Percentiles rank a stretch among this genome's conserved stretches.
phyloP scores from a whole-genome alignment of 2,113 vertebrate species.

The Arvicanthis niloticus region DNA sequence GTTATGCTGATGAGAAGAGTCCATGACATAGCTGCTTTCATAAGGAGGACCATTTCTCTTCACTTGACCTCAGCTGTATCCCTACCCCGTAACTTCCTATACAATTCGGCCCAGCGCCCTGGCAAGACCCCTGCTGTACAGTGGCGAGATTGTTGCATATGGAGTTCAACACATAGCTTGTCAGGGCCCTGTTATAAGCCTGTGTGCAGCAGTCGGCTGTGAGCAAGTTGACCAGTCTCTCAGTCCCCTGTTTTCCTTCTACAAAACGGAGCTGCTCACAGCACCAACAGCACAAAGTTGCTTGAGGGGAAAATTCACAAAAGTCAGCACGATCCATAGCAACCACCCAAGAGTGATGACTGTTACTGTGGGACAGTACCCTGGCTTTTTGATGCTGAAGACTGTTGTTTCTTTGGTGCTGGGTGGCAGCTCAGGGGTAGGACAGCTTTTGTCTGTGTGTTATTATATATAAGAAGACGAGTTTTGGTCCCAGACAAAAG shows the following conservation, averaged over 20 bases:
- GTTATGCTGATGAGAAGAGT: background rate
- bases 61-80: background rate
- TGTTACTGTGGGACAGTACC: background rate
- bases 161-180: too few species aligned
- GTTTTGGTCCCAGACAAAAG: background rate
- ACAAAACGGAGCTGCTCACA: background rate
- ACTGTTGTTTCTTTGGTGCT: background rate
- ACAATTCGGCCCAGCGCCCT: accelerated
- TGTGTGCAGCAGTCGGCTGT: background rate
- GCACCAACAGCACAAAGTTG: background rate
- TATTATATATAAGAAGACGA: background rate
- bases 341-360: too few species aligned
- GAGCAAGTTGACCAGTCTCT: background rate
- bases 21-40: background rate
- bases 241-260: background rate
- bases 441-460: background rate
- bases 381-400: background rate
- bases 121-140: background rate
- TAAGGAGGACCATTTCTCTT: background rate
- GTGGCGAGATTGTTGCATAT: background rate
- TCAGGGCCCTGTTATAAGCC: background rate
- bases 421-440: background rate
- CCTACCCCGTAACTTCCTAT: background rate
- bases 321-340: background rate
- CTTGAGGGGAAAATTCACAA: background rate